Conservation (phyloP, 2,888 invertebrate species). For the Ellobium chinense region DNA sequence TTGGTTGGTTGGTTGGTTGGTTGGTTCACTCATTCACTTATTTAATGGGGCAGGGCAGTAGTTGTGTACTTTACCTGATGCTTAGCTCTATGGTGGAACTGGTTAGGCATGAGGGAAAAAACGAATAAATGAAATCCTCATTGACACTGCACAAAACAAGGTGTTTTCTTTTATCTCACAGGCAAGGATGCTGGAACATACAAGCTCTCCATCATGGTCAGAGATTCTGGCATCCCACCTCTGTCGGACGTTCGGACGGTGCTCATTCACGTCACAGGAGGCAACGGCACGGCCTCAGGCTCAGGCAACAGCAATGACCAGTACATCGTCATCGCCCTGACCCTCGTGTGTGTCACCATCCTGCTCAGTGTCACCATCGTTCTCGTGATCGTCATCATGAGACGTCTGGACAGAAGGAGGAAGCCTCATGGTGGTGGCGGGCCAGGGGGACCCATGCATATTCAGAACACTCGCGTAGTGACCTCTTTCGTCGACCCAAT, state of each 20-base stretch:
- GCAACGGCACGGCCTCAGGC: constrained; percentile 43
- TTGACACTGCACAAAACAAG: no score
- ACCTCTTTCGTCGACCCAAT: constrained; percentile 22
- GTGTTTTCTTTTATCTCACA: neutral
- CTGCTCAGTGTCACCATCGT: constrained; percentile 68
- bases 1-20: no score
- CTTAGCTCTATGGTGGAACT: no score
- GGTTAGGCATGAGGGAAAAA: no score
- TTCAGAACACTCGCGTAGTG: constrained; percentile 27
- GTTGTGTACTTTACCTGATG: no score
- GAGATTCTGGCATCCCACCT: constrained; percentile 51
- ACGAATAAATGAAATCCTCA: no score
- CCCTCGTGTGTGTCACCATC: constrained; percentile 68
- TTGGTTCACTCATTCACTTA: no score
- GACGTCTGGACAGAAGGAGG: constrained; percentile 59
- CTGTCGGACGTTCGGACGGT: constrained; percentile 47
- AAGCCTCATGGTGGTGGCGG: neutral
- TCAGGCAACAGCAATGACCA: constrained; percentile 45
- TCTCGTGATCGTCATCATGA: constrained; percentile 68
- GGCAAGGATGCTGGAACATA: constrained; percentile 48
- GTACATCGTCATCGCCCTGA: constrained; percentile 61
- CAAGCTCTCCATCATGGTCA: constrained; percentile 50
- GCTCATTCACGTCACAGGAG: constrained; percentile 44
- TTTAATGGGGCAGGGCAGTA: no score
- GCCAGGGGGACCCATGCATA: constrained; percentile 24